A percentile compares a stretch with the other conserved stretches of the same genome.
phyloP scores from a whole-genome alignment of 2,888 invertebrate genomes.

The Homarus gammarus region DNA sequence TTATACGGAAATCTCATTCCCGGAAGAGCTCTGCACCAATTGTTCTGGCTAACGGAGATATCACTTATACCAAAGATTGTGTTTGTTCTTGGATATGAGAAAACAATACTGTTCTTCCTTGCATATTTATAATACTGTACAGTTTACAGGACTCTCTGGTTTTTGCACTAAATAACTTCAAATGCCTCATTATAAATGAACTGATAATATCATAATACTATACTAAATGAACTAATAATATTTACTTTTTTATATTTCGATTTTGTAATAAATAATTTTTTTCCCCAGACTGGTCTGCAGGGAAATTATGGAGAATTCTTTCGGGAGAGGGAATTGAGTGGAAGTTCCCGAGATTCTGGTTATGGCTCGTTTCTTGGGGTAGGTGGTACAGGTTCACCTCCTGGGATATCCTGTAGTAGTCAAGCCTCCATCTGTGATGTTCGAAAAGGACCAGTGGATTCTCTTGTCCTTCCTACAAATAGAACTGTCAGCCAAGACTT shows the following conservation, averaged over 20 bases:
- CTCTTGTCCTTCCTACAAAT: constrained; percentile 44
- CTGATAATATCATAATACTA: too few species aligned
- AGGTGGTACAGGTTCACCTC: constrained; percentile 65
- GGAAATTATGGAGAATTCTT: constrained; percentile 71
- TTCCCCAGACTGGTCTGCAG: constrained; percentile 73
- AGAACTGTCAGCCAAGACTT: constrained; percentile 52
- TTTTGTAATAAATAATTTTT: not conserved
- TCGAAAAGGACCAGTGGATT: constrained; percentile 57
- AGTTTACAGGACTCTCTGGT: too few species aligned
- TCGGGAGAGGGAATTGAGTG: constrained; percentile 73
- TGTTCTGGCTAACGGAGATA: too few species aligned
- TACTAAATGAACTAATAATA: not conserved
- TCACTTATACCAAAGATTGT: too few species aligned
- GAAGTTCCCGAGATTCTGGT: constrained; percentile 74
- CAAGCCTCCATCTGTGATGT: constrained; percentile 60
- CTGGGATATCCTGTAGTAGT: constrained; percentile 56
- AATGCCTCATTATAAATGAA: too few species aligned
- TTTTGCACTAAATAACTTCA: too few species aligned
- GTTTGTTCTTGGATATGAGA: too few species aligned
- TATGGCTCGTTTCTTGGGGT: constrained; percentile 73
- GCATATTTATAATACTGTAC: too few species aligned
- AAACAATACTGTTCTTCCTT: too few species aligned
- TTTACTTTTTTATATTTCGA: not conserved
- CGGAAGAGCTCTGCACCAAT: too few species aligned
- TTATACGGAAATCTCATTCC: too few species aligned